phyloP scores from a whole-genome alignment of 2,797 vertebrate species.

The Ctenochaetus hawaiiensis region DNA sequence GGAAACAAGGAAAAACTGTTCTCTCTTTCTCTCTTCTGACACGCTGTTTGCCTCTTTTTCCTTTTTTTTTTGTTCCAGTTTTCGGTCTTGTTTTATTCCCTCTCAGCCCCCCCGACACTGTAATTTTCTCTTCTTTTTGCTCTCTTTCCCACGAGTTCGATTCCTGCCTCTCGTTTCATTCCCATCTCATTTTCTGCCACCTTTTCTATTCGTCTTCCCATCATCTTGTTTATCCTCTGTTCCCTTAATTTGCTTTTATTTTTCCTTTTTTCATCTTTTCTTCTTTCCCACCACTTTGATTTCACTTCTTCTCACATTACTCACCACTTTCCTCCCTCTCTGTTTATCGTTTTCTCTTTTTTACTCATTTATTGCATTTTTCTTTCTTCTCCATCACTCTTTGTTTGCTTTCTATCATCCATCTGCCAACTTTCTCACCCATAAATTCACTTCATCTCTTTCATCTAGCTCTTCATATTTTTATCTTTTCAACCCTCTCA shows the following conservation, averaged over 20 bases:
- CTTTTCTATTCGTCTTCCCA: background rate
- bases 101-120: slow-evolving; percentile 18
- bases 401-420: too few relatives aligned
- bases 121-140: slow-evolving; percentile 24
- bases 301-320: too few relatives aligned
- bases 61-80: slow-evolving; percentile 14
- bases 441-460: too few relatives aligned
- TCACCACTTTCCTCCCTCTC: too few relatives aligned
- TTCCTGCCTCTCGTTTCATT: background rate
- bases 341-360: too few relatives aligned
- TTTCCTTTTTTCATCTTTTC: background rate
- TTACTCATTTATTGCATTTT: too few relatives aligned
- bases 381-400: too few relatives aligned
- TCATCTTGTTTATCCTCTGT: background rate
- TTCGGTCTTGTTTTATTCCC: slow-evolving; percentile 15
- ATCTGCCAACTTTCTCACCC: too few relatives aligned
- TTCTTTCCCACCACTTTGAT: too few relatives aligned
- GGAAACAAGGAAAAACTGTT: slow-evolving; percentile 69
- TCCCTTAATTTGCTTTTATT: slow-evolving; percentile 2
- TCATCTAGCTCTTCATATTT: too few relatives aligned
- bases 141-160: slow-evolving; percentile 35
- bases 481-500: too few relatives aligned
- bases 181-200: background rate
- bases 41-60: background rate
- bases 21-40: slow-evolving; percentile 17